Evolutionary conservation across 2,113 vertebrate species (phyloP).

Genomic region (Halcyon senegalensis): DNA sequence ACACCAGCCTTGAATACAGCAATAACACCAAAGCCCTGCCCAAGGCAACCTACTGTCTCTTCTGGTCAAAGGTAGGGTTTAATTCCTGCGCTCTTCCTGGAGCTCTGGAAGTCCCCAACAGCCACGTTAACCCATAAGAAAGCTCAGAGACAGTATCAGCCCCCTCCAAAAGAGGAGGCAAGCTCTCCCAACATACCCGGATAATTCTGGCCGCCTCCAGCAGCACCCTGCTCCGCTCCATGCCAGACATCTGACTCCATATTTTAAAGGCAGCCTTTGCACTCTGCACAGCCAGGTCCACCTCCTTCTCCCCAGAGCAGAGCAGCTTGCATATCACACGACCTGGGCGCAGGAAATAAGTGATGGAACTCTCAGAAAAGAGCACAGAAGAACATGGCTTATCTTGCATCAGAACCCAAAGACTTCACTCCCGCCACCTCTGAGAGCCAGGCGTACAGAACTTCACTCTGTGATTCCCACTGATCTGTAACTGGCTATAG

Average conservation of each 20-base stretch:
- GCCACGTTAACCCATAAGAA: background rate
- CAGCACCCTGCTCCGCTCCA: conserved; percentile 87
- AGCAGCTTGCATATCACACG: conserved; percentile 85
- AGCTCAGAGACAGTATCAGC: background rate
- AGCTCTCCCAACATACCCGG: conserved; percentile 76
- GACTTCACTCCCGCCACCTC: background rate
- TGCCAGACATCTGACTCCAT: conserved; percentile 89
- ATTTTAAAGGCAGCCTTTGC: conserved; percentile 86
- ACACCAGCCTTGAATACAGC: background rate
- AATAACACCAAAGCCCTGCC: background rate
- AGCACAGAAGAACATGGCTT: rapidly evolving
- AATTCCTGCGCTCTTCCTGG: background rate
- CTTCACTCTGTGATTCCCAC: background rate
- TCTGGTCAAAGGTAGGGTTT: background rate
- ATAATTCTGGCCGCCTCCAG: conserved; percentile 93
- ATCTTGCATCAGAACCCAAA: background rate
- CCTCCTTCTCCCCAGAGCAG: conserved; percentile 87
- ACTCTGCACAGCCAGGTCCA: conserved; percentile 86
- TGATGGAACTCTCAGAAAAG: background rate
- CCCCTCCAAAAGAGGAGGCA: background rate
- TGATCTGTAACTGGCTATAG: background rate
- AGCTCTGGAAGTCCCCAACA: background rate
- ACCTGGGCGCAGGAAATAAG: conserved; percentile 68
- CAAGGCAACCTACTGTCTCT: background rate
- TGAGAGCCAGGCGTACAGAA: background rate